These are phyloP conservation scores for Decapterus maruadsi DNA, from an alignment of 2,797 vertebrate species.

Conservation along the genomic window DNA sequence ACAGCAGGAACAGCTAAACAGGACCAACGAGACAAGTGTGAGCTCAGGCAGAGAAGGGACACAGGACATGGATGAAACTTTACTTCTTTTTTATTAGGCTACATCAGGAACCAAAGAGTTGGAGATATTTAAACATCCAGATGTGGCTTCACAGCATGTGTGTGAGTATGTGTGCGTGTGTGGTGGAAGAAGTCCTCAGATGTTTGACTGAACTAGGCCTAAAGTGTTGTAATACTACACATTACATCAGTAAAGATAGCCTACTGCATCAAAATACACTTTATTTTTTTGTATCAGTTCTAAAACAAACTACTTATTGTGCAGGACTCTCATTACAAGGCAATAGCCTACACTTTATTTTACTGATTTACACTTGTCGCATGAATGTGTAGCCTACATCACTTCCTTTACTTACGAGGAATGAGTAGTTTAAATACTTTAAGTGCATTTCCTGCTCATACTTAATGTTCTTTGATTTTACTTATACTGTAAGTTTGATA, in stretches of 20 bases:
- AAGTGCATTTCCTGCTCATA: no score
- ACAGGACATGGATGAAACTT: no score
- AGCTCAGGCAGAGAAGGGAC: not conserved
- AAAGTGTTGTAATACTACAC: no score
- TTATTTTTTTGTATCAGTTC: no score
- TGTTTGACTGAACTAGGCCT: not conserved
- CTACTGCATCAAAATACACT: not conserved
- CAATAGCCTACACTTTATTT: not conserved
- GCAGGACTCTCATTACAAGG: not conserved
- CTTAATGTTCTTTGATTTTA: no score
- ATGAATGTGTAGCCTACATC: not conserved
- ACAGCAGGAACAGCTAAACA: constrained; percentile 33
- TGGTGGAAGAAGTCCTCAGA: not conserved
- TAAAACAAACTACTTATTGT: not conserved
- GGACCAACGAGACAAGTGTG: constrained; percentile 26
- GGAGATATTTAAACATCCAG: not conserved
- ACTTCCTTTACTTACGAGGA: no score
- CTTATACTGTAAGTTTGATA: no score
- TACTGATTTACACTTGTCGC: not conserved
- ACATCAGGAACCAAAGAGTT: not conserved
- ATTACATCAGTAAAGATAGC: not conserved
- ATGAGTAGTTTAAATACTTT: no score
- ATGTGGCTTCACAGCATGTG: not conserved
- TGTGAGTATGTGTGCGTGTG: not conserved
- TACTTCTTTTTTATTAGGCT: not conserved